Evolutionary conservation across 1,140 invertebrate genomes (phyloP).

Genomic region (Bombus superbus): DNA sequence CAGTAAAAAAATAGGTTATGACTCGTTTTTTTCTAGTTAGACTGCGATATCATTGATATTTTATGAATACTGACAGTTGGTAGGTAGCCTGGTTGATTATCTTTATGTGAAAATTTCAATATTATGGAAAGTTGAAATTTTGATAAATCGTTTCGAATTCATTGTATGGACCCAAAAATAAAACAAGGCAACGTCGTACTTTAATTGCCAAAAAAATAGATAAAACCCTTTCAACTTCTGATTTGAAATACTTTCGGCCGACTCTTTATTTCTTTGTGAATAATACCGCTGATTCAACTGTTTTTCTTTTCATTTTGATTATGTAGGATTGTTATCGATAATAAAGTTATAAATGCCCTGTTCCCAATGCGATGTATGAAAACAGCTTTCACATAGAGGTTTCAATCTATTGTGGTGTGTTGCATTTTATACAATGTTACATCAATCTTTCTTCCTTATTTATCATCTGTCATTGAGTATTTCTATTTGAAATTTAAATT

Average conservation of each 20-base stretch:
- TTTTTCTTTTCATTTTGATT: background rate
- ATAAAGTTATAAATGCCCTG: background rate
- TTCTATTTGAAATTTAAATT: background rate
- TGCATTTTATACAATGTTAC: background rate
- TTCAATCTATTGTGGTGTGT: too few relatives aligned
- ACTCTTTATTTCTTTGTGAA: background rate
- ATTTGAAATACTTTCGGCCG: background rate
- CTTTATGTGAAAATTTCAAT: slow-evolving; percentile 17
- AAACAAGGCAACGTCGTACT: too few relatives aligned
- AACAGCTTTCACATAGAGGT: background rate
- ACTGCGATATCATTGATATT: background rate
- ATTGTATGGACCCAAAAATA: background rate
- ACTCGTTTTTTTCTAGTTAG: background rate
- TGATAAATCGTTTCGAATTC: slow-evolving; percentile 19
- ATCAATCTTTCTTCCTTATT: background rate
- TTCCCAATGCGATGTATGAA: background rate
- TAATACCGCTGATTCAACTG: background rate
- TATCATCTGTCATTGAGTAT: background rate
- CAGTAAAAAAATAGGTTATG: background rate
- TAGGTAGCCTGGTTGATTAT: background rate
- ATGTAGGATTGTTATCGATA: background rate
- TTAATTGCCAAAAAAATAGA: background rate
- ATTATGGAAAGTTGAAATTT: background rate
- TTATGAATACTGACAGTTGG: background rate
- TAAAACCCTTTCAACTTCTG: background rate